A percentile compares a stretch with the other conserved stretches of the same genome.
These are phyloP conservation scores for Brachionus manjavacas DNA, from an alignment of 1,140 invertebrate genomes.

Conservation along the genomic window DNA sequence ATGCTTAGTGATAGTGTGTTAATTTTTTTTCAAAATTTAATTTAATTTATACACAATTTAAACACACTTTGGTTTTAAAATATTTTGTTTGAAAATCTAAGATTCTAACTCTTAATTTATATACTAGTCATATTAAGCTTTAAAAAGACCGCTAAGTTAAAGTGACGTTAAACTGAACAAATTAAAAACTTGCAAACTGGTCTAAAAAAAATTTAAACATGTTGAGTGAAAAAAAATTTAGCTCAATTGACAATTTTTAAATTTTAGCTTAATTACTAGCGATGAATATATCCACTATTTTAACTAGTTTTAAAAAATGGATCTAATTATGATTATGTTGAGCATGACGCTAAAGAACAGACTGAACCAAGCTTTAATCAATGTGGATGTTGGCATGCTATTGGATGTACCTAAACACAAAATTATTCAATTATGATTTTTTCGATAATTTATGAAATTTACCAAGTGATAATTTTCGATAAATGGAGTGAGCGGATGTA, in stretches of 20 bases:
- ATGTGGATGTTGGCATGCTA: not conserved
- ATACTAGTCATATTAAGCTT: not conserved
- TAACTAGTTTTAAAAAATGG: not conserved
- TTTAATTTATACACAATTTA: not conserved
- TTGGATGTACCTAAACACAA: not conserved
- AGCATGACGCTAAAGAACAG: not conserved
- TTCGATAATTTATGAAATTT: slow-evolving; percentile 1
- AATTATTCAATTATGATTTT: slow-evolving; percentile 2
- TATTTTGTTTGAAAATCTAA: not conserved
- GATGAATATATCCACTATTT: not conserved
- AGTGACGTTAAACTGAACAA: not conserved
- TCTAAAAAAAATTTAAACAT: not conserved
- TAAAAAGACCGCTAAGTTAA: not conserved
- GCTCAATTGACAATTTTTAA: not conserved
- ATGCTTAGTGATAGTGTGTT: not conserved
- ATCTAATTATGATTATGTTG: not conserved
- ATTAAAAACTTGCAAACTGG: not conserved
- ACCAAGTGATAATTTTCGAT: not conserved
- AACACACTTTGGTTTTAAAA: not conserved
- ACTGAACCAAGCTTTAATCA: not conserved
- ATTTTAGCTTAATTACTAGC: not conserved
- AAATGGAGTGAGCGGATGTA: not conserved
- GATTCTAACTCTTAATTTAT: not conserved
- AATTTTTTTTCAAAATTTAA: not conserved
- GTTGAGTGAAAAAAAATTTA: not conserved